Percentiles rank a stretch among this genome's conserved stretches.
These are phyloP conservation scores for Diarsia dahlii DNA, from an alignment of 2,888 invertebrate genomes.

Conservation along the genomic window DNA sequence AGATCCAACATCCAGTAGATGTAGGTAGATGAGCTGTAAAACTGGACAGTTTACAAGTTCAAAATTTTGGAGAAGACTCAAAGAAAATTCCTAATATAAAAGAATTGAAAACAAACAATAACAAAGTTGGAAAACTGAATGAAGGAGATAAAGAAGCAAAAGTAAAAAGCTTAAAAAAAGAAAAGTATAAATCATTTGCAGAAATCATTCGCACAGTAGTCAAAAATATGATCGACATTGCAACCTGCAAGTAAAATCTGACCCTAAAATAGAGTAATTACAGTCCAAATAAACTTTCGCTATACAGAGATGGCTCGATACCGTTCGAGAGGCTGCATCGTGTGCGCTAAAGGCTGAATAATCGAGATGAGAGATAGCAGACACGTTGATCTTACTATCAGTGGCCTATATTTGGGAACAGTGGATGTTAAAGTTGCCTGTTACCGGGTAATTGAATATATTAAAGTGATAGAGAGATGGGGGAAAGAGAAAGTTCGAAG, in stretches of 20 bases:
- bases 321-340: constrained; percentile 48
- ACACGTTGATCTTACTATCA: constrained; percentile 71
- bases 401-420: constrained; percentile 69
- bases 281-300: constrained; percentile 66
- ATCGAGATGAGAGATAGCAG: constrained; percentile 69
- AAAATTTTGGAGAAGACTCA: neutral
- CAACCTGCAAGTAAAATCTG: neutral
- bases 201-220: neutral
- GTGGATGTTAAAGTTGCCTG: constrained; percentile 55
- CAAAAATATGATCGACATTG: neutral
- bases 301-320: constrained; percentile 54
- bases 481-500: neutral
- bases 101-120: neutral
- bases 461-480: neutral
- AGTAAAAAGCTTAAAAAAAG: neutral
- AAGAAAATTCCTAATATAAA: neutral
- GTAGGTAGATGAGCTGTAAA: neutral
- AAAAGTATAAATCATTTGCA: neutral
- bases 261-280: constrained; percentile 45
- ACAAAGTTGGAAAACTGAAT: neutral
- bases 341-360: constrained; percentile 67
- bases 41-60: neutral
- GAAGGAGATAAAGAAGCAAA: neutral
- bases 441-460: neutral
- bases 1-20: neutral